These are phyloP conservation scores for Heliocidaris erythrogramma DNA, from an alignment of 35 echinoderm and acorn worm species.

Conservation along the genomic window DNA sequence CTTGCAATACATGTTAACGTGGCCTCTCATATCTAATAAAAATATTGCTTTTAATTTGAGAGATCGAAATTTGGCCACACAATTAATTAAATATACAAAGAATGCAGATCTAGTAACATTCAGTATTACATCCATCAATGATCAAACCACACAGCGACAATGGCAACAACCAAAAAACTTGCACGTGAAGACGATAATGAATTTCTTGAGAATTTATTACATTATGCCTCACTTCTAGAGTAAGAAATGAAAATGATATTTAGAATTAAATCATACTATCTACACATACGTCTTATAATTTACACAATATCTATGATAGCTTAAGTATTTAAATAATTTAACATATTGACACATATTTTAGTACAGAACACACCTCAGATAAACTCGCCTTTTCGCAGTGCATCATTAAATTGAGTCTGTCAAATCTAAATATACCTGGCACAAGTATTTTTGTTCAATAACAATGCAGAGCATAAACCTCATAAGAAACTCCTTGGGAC, in stretches of 20 bases:
- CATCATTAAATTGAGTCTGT: background rate
- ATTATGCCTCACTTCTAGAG: background rate
- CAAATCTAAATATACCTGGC: background rate
- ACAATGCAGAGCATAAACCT: too few relatives aligned
- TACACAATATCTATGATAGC: background rate
- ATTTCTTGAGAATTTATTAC: slow-evolving; percentile 7
- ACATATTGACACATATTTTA: background rate
- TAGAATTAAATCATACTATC: background rate
- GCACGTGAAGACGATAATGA: background rate
- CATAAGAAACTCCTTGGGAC: too few relatives aligned
- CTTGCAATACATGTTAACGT: too few relatives aligned
- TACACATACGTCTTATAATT: background rate
- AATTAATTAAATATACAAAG: too few relatives aligned
- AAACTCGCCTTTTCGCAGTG: background rate
- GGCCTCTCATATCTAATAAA: too few relatives aligned
- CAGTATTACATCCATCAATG: too few relatives aligned
- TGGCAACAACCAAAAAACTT: background rate
- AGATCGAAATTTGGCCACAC: too few relatives aligned
- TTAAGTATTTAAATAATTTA: slow-evolving; percentile 9
- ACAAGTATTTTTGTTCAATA: too few relatives aligned
- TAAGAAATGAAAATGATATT: background rate
- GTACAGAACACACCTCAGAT: background rate
- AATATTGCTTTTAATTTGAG: too few relatives aligned
- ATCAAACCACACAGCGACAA: too few relatives aligned
- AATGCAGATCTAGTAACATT: too few relatives aligned